A percentile compares a stretch with the other conserved stretches of the same genome.
These are phyloP conservation scores for Trachurus trachurus DNA, from an alignment of 2,797 vertebrate genomes.

Conservation along the genomic window DNA sequence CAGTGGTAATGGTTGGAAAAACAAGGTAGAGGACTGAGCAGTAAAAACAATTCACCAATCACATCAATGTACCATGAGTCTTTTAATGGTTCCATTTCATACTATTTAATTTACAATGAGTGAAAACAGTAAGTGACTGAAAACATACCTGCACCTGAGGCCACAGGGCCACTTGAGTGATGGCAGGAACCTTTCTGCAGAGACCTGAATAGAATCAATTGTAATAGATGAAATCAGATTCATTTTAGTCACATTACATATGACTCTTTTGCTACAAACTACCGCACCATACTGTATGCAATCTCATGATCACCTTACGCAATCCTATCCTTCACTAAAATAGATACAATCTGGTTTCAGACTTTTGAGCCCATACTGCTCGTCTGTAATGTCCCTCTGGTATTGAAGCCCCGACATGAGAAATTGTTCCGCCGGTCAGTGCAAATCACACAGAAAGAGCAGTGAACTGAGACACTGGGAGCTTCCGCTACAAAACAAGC, in stretches of 20 bases:
- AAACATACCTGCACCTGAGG: conserved; percentile 71
- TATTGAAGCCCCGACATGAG: too few species aligned
- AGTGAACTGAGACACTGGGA: too few species aligned
- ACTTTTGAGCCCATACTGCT: too few species aligned
- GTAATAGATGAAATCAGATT: conserved; percentile 3
- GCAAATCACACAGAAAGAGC: too few species aligned
- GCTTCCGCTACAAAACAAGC: too few species aligned
- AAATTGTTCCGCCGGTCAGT: too few species aligned
- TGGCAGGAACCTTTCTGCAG: conserved; percentile 87
- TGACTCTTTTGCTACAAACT: not conserved
- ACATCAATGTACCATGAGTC: too few species aligned
- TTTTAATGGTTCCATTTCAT: not conserved
- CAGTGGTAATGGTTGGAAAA: not conserved
- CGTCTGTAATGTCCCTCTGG: too few species aligned
- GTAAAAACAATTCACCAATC: too few species aligned
- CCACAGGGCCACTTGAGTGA: conserved; percentile 79
- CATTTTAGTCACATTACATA: not conserved
- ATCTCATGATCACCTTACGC: not conserved
- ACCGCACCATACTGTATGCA: not conserved
- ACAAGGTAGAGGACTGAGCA: not conserved
- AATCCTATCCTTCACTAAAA: too few species aligned
- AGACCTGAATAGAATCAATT: conserved; percentile 66
- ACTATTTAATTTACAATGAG: not conserved
- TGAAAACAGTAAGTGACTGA: not conserved
- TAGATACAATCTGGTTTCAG: too few species aligned